Evolutionary conservation across 1,140 invertebrate species (phyloP).

Genomic region (Zaprionus africanus): DNA sequence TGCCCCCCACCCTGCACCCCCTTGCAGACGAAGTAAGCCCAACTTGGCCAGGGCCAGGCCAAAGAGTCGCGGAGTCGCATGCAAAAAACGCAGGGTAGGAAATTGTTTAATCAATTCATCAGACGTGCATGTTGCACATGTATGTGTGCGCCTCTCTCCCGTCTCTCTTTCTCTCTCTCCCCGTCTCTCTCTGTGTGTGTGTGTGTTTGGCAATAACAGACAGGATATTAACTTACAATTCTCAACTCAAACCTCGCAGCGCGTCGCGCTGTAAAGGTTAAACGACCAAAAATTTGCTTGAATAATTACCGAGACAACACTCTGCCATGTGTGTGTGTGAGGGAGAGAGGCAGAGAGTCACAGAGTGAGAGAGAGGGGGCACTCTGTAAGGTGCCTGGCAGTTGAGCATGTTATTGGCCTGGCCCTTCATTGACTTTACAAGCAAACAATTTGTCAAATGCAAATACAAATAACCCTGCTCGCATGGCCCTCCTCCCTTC

Average conservation of each 20-base stretch:
- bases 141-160: neutral
- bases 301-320: slow-evolving; percentile 72
- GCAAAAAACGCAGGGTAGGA: slow-evolving; percentile 69
- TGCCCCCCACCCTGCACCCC: neutral
- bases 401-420: slow-evolving; percentile 54
- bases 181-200: slow-evolving; percentile 32
- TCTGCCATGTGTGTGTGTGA: neutral
- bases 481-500: slow-evolving; percentile 3
- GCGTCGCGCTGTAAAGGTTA: slow-evolving; percentile 48
- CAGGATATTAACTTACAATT: slow-evolving; percentile 82
- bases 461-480: slow-evolving; percentile 80
- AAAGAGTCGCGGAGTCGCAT: slow-evolving; percentile 44
- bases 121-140: slow-evolving; percentile 61
- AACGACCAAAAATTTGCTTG: slow-evolving; percentile 68
- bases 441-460: slow-evolving; percentile 83
- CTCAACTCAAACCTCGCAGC: slow-evolving; percentile 41
- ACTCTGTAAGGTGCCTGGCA: neutral
- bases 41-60: slow-evolving; percentile 33
- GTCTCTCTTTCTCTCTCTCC: slow-evolving; percentile 16
- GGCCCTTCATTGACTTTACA: slow-evolving; percentile 70
- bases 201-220: slow-evolving; percentile 76
- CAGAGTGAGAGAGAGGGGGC: neutral
- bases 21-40: neutral
- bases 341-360: slow-evolving; percentile 9
- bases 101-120: slow-evolving; percentile 83